These are phyloP conservation scores for Misgurnus anguillicaudatus DNA, from an alignment of 2,113 vertebrate genomes.

Conservation along the genomic window DNA sequence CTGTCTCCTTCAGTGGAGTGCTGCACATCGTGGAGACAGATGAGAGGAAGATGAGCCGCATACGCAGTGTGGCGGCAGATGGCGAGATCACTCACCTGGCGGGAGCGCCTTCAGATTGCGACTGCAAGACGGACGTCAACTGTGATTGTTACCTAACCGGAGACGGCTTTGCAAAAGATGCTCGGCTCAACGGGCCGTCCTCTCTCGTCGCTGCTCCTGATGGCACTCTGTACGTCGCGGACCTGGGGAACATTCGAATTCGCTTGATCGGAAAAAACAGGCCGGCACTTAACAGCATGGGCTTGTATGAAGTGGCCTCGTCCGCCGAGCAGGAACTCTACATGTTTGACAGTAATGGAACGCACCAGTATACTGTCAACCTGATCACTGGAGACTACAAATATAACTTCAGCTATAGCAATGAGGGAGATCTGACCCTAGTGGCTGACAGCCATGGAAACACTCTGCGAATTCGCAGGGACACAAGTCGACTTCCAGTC, in stretches of 20 bases:
- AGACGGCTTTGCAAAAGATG: constrained; percentile 96
- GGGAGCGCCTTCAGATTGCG: constrained; percentile 89
- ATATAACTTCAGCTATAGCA: constrained; percentile 96
- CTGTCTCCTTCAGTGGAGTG: constrained; percentile 89
- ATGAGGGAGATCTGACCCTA: constrained; percentile 89
- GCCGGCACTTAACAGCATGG: constrained; percentile 78
- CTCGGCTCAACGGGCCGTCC: constrained; percentile 90
- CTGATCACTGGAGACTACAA: constrained; percentile 91
- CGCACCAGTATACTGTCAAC: constrained; percentile 93
- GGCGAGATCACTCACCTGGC: constrained; percentile 94
- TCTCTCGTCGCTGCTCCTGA: constrained; percentile 92
- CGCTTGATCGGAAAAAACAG: constrained; percentile 87
- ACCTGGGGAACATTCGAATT: constrained; percentile 95
- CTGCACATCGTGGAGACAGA: constrained; percentile 94
- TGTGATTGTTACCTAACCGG: constrained; percentile 96
- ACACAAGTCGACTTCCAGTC: constrained; percentile 91
- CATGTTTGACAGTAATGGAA: constrained; percentile 94
- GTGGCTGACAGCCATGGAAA: constrained; percentile 94
- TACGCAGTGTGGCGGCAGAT: constrained; percentile 91
- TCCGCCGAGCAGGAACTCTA: constrained; percentile 94
- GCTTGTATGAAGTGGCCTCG: constrained; percentile 91
- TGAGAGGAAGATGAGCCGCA: constrained; percentile 93
- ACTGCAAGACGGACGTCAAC: constrained; percentile 97
- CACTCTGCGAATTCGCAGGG: constrained; percentile 88
- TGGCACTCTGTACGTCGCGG: constrained; percentile 91